Percentiles rank a stretch among this genome's conserved stretches.
phyloP scores from a whole-genome alignment of 2,888 invertebrate species.

The Tenthredo livida region DNA sequence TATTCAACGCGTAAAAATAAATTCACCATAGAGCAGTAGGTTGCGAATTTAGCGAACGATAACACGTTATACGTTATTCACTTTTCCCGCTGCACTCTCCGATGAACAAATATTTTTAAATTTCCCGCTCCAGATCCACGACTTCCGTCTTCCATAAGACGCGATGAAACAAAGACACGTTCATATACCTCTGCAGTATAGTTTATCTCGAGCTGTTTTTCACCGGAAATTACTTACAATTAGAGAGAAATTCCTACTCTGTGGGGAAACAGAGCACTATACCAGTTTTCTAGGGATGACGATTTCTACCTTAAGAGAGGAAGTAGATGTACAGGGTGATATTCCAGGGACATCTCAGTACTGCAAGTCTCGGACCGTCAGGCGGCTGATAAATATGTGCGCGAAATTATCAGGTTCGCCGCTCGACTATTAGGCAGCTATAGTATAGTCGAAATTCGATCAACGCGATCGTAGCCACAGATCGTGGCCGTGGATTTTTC shows the following conservation, averaged over 20 bases:
- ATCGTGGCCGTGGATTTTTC: too few species aligned
- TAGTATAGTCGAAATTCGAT: too few species aligned
- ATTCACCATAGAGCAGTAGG: not conserved
- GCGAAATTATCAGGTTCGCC: too few species aligned
- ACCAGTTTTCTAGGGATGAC: not conserved
- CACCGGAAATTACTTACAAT: conserved; percentile 16
- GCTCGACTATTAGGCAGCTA: too few species aligned
- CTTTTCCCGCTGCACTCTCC: not conserved
- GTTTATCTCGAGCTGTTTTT: not conserved
- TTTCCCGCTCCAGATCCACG: not conserved
- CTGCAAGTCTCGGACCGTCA: too few species aligned
- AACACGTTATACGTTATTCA: conserved; percentile 10
- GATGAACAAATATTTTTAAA: not conserved
- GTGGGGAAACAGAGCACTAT: not conserved
- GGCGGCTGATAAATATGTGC: too few species aligned
- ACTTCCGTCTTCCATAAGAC: not conserved
- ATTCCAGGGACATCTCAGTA: too few species aligned
- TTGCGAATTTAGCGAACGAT: not conserved
- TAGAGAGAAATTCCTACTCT: not conserved
- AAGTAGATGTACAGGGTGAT: not conserved
- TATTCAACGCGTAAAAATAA: conserved; percentile 48
- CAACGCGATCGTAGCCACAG: too few species aligned
- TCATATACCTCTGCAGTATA: not conserved
- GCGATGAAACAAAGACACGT: conserved; percentile 3
- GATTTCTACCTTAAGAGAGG: not conserved